These are phyloP conservation scores for Amyelois transitella DNA, from an alignment of 1,140 invertebrate genomes.

Conservation along the genomic window DNA sequence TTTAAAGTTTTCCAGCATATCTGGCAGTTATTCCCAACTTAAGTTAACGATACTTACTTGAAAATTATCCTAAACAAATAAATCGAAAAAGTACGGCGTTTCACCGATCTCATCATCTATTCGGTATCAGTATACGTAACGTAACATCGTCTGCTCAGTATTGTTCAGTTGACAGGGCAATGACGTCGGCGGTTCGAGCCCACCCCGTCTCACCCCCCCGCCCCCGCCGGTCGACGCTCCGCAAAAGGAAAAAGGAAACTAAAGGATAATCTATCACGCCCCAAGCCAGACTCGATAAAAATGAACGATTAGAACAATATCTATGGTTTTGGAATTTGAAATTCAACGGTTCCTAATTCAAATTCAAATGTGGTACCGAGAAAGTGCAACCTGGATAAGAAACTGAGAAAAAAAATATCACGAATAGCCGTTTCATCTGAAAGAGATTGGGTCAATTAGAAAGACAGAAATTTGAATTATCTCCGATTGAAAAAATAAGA, in stretches of 20 bases:
- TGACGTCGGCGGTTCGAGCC: constrained; percentile 54
- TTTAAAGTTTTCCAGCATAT: too few relatives aligned
- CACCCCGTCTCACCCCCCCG: constrained; percentile 30
- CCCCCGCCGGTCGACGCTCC: constrained; percentile 66
- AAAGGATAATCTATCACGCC: constrained; percentile 71
- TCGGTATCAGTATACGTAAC: constrained; percentile 54
- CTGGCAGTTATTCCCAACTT: too few relatives aligned
- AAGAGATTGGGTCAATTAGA: too few relatives aligned
- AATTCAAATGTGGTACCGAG: background rate
- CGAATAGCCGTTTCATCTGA: too few relatives aligned
- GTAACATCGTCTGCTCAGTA: constrained; percentile 67
- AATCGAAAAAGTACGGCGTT: constrained; percentile 27
- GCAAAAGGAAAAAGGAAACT: constrained; percentile 68
- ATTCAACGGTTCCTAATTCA: background rate
- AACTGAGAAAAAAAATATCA: too few relatives aligned
- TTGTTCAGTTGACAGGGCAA: constrained; percentile 71
- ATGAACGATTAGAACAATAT: constrained; percentile 64
- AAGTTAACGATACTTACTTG: too few relatives aligned
- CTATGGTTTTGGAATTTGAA: constrained; percentile 32
- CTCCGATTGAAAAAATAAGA: too few relatives aligned
- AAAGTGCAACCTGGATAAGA: too few relatives aligned
- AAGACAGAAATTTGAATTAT: too few relatives aligned
- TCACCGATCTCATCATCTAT: constrained; percentile 53
- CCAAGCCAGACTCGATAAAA: constrained; percentile 67
- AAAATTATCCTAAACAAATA: too few relatives aligned